phyloP scores from a whole-genome alignment of 2,113 vertebrate genomes.

The Entomyzon cyanotis region DNA sequence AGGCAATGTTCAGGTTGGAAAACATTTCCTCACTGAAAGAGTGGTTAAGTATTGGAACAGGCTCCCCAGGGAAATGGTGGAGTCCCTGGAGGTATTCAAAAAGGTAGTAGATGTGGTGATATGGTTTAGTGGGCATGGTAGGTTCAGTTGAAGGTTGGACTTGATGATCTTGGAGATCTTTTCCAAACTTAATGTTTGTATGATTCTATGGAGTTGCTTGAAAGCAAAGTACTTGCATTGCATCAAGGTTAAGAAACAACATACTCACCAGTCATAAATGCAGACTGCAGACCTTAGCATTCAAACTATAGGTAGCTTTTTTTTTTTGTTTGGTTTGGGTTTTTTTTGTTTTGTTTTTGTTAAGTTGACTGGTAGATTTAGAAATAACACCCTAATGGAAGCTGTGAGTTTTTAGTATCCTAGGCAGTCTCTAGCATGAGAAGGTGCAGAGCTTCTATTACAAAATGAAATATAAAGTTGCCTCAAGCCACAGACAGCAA shows the following conservation, averaged over 20 bases:
- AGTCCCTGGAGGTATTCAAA: not conserved
- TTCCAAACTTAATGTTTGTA: not conserved
- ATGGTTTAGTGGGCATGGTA: not conserved
- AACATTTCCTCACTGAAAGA: not conserved
- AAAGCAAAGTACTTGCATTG: not conserved
- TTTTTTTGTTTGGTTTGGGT: not conserved
- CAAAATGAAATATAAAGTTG: not conserved
- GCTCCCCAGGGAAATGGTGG: not conserved
- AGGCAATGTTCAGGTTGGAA: accelerated
- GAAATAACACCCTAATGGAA: not conserved
- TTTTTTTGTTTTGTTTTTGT: not conserved
- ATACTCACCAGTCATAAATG: not conserved
- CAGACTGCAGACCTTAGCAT: not conserved
- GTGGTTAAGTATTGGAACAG: not conserved
- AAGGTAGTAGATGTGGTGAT: not conserved
- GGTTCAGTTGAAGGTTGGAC: not conserved
- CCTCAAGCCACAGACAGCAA: not conserved
- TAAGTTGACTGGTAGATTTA: not conserved
- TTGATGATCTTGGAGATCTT: not conserved
- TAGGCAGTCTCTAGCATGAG: not conserved
- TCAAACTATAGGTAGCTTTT: not conserved
- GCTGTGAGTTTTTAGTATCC: not conserved
- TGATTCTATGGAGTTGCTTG: not conserved
- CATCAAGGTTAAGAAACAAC: not conserved
- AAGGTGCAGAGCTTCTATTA: not conserved